Evolutionary conservation across 92 coral and sea anemone species (phyloP).

Genomic region (Bergia puertoricense): DNA sequence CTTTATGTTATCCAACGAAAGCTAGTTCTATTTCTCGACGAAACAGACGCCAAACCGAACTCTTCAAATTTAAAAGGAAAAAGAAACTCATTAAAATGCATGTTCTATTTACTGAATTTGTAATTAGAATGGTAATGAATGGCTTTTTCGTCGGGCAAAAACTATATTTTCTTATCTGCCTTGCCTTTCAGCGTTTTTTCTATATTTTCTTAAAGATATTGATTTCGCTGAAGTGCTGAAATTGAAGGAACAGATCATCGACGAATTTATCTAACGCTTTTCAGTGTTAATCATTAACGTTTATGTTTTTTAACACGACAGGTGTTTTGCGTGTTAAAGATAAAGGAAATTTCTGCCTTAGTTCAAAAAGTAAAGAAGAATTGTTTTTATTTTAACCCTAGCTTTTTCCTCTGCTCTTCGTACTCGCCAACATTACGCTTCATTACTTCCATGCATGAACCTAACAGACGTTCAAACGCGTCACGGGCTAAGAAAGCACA

Average conservation of each 20-base stretch:
- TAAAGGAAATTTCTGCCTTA: conserved; percentile 2
- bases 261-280: neutral
- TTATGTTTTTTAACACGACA: conserved; percentile 32
- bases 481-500: conserved; percentile 84
- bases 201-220: neutral
- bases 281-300: conserved; percentile 29
- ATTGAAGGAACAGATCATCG: neutral
- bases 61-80: neutral
- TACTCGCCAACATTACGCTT: conserved; percentile 89
- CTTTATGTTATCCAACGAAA: no score
- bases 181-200: neutral
- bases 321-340: conserved; percentile 50
- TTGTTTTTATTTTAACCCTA: conserved; percentile 69
- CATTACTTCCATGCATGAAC: conserved; percentile 97
- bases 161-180: neutral
- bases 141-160: neutral
- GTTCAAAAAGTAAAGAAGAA: neutral
- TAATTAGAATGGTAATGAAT: conserved; percentile 2
- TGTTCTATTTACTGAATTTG: conserved; percentile 9
- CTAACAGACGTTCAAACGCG: conserved; percentile 96
- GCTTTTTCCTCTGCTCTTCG: conserved; percentile 84
- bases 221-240: neutral
- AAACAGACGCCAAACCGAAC: neutral
- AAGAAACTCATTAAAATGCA: conserved; percentile 12
- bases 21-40: neutral